Evolutionary conservation across 2,797 vertebrate genomes (phyloP).

Genomic region (Rousettus madagascariensis): DNA sequence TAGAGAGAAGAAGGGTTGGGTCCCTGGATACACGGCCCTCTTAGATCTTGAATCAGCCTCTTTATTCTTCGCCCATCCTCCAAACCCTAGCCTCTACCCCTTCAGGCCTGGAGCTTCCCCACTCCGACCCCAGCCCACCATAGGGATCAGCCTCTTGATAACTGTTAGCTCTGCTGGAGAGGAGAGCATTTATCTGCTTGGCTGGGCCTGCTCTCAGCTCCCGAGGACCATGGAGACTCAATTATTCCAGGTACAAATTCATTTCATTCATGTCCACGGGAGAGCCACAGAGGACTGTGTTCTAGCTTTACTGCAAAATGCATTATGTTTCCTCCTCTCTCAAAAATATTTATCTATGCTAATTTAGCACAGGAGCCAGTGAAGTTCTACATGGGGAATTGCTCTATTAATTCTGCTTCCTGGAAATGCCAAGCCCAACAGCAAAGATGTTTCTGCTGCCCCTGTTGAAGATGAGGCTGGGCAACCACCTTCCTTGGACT

Average conservation of each 20-base stretch:
- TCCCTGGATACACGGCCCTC: neutral
- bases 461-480: neutral
- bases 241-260: slow-evolving; percentile 82
- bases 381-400: slow-evolving; percentile 84
- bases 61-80: neutral
- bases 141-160: slow-evolving; percentile 16
- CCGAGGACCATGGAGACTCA: slow-evolving; percentile 73
- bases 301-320: slow-evolving; percentile 83
- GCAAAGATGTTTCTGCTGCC: slow-evolving; percentile 51
- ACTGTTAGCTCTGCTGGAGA: neutral
- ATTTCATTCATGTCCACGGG: slow-evolving; percentile 80
- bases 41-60: neutral
- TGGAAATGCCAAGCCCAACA: slow-evolving; percentile 79
- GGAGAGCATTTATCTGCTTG: slow-evolving; percentile 53
- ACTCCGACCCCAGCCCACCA: neutral
- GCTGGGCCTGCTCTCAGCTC: slow-evolving; percentile 39
- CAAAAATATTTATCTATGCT: slow-evolving; percentile 87
- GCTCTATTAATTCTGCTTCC: slow-evolving; percentile 82
- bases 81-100: neutral
- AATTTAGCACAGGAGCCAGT: slow-evolving; percentile 82
- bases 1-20: neutral
- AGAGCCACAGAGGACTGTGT: slow-evolving; percentile 76
- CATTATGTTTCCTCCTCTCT: slow-evolving; percentile 81
- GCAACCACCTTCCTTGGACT: neutral
- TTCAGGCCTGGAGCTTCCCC: neutral